Conservation (phyloP, 2,797 vertebrate species). For the Neosalanx taihuensis region DNA sequence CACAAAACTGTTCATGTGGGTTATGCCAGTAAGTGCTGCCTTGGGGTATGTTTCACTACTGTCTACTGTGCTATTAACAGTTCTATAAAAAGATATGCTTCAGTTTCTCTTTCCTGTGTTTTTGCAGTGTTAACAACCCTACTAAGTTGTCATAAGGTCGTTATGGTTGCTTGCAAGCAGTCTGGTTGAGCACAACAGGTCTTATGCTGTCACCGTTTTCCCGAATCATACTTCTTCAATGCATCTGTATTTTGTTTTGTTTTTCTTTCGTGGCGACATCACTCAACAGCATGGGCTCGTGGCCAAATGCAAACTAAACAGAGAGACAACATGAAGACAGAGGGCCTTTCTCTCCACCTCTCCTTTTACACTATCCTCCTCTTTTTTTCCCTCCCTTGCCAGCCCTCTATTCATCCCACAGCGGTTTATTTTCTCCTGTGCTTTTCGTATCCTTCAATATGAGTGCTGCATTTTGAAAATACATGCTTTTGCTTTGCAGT, state of each 20-base stretch:
- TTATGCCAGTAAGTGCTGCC: conserved; percentile 67
- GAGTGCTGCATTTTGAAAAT: background rate
- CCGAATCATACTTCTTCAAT: conserved; percentile 52
- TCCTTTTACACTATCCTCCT: background rate
- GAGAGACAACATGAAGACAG: conserved; percentile 54
- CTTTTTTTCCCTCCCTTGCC: background rate
- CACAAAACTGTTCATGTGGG: conserved; percentile 48
- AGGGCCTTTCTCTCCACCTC: conserved; percentile 12
- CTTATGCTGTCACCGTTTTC: conserved; percentile 58
- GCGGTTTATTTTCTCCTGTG: conserved; percentile 28
- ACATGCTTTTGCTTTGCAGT: background rate
- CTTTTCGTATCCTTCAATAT: background rate
- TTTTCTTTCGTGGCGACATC: conserved; percentile 62
- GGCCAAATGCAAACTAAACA: conserved; percentile 57
- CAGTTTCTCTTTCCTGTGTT: conserved; percentile 66
- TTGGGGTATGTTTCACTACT: conserved; percentile 67
- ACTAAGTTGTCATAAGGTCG: conserved; percentile 35
- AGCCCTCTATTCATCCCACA: conserved; percentile 34
- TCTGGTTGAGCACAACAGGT: conserved; percentile 41
- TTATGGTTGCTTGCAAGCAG: conserved; percentile 6
- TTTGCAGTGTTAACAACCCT: conserved; percentile 56
- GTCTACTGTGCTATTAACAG: conserved; percentile 75
- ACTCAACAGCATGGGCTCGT: conserved; percentile 56
- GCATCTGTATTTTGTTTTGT: conserved; percentile 57
- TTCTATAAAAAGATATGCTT: conserved; percentile 72